Conservation (phyloP, 2,797 vertebrate species). For the Craterocephalus amniculus region DNA sequence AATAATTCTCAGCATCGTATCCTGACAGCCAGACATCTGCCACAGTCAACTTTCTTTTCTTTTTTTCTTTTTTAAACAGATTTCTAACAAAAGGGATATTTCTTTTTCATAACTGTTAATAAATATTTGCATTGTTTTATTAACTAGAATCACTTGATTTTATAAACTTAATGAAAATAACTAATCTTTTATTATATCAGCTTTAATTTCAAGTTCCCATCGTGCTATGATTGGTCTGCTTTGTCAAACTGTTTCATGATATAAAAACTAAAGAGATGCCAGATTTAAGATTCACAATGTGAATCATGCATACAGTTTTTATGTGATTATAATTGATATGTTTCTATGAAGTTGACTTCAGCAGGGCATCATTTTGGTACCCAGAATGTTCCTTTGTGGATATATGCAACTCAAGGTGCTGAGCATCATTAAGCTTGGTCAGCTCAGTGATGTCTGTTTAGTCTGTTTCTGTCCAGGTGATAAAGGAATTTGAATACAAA, state of each 20-base stretch:
- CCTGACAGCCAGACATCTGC: conserved; percentile 7
- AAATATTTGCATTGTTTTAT: too few species aligned
- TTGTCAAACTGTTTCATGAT: background rate
- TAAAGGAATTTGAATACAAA: background rate
- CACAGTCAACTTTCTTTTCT: background rate
- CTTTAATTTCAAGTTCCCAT: background rate
- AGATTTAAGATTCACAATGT: background rate
- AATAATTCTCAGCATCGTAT: conserved; percentile 47
- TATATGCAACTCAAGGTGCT: conserved; percentile 86
- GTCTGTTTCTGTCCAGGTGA: background rate
- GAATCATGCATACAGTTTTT: background rate
- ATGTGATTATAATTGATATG: background rate
- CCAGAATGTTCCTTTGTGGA: conserved; percentile 14
- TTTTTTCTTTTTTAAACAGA: too few species aligned
- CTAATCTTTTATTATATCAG: background rate
- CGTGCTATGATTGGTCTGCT: too few species aligned
- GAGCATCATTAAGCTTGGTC: conserved; percentile 76
- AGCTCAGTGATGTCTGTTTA: background rate
- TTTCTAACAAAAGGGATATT: too few species aligned
- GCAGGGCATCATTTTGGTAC: conserved; percentile 4
- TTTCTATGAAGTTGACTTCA: background rate
- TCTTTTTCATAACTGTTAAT: too few species aligned
- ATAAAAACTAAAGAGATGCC: background rate
- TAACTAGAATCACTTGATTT: background rate
- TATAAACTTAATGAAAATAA: background rate